Percentiles rank a stretch among this genome's conserved stretches.
phyloP scores from a whole-genome alignment of 2,888 invertebrate genomes.

The Pristionchus arcanus region DNA sequence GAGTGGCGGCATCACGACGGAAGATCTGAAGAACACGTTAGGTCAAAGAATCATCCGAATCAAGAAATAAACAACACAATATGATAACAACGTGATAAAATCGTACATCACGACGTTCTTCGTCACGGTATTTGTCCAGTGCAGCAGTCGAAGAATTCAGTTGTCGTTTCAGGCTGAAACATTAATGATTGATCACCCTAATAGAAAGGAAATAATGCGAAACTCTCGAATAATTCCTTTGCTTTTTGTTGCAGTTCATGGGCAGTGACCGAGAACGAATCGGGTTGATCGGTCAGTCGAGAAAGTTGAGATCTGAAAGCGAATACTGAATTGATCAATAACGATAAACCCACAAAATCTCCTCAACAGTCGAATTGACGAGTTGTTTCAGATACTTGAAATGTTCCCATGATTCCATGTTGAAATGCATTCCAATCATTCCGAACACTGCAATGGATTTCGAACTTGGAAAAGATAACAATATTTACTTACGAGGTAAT shows the following conservation, averaged over 20 bases:
- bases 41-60: too few relatives aligned
- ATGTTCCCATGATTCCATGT: background rate
- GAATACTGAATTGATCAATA: background rate
- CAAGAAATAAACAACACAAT: background rate
- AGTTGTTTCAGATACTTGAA: conserved; percentile 7
- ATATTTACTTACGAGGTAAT: background rate
- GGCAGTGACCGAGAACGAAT: background rate
- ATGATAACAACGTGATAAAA: background rate
- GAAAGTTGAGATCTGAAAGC: background rate
- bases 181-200: background rate
- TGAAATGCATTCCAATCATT: background rate
- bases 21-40: background rate
- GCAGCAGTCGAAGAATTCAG: background rate
- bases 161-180: background rate
- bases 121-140: background rate
- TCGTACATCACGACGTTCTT: background rate
- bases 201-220: background rate
- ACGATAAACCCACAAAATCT: background rate
- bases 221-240: background rate
- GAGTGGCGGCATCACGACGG: background rate
- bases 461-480: background rate
- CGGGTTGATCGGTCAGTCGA: background rate
- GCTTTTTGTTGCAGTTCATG: background rate
- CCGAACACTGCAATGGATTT: background rate
- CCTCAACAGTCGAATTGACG: background rate